Base-by-base conservation (phyloP, 2,113 vertebrate genomes). In the Osmerus eperlanus region DNA sequence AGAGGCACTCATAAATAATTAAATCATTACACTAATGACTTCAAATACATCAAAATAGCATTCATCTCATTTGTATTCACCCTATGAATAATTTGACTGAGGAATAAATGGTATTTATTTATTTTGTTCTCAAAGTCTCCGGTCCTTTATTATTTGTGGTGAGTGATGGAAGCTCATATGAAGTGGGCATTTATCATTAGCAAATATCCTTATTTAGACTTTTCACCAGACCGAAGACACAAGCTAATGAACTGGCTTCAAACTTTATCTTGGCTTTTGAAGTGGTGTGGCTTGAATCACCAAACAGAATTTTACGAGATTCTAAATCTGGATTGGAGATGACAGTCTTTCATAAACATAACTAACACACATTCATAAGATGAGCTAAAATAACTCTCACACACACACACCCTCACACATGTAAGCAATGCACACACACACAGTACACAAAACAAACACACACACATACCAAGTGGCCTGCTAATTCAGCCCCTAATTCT, bases 11-110 rank as follows among this genome's bases (percentile, higher is more conserved):
- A 78, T 85, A 82, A 87, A 89, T 87, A 89, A 88, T 88, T 78
- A 84, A 89, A 87, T 85, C 71, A 85, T 90, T 85, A 85, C 68
- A 85, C 79, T 87, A 85, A 91, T 83, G 81, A 86, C 78, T 88
- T 85, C 74, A 82, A 83, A 85, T 84, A 85, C 83, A 87, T 85
- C 70, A 84, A 86, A 80, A 87, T 75, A 78, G 67, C 78, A 85
- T 88, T 76, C 61, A 70, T 88, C 70, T 76, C 74, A 76, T 65
- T 53, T 76, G 63, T 75, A 65, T 69, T 78, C 29, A 18, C 68
- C 77, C 80, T 78, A 74, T 7, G 53, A 75, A 78, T 88, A 84
- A 86, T 83, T 82, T 74, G 80, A 79, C 76, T 32, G 15, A 55
- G 75, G 58, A 62, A 67, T 41, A 73, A 73, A 64, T 78, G 32